A percentile compares a stretch with the other conserved stretches of the same genome.
phyloP scores from a whole-genome alignment of 2,888 invertebrate species.

The Hydrotaea cyrtoneurina region DNA sequence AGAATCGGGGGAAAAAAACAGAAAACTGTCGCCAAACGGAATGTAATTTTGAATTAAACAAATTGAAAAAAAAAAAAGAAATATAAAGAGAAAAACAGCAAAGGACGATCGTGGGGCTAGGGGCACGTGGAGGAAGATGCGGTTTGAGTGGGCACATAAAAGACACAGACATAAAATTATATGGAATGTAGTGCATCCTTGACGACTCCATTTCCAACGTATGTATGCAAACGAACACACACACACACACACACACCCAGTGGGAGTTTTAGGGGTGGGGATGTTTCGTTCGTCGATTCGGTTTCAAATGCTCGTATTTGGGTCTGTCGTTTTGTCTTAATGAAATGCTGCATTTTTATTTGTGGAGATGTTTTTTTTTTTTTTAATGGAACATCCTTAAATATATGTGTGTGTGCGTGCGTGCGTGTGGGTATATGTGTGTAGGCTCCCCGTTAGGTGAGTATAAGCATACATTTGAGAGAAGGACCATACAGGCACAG shows the following conservation, averaged over 20 bases:
- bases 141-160: neutral
- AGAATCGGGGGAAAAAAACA: slow-evolving; percentile 48
- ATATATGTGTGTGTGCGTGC: neutral
- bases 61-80: slow-evolving; percentile 77
- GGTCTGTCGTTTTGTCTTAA: neutral
- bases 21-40: slow-evolving; percentile 69
- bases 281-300: neutral
- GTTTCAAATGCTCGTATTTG: neutral
- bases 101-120: neutral
- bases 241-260: neutral
- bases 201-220: slow-evolving; percentile 27
- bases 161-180: slow-evolving; percentile 17
- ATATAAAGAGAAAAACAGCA: slow-evolving; percentile 54
- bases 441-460: slow-evolving; percentile 53
- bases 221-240: neutral
- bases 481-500: slow-evolving; percentile 1
- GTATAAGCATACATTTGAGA: slow-evolving; percentile 47
- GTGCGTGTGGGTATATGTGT: neutral
- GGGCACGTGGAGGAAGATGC: neutral
- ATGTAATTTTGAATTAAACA: slow-evolving; percentile 78
- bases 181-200: slow-evolving; percentile 62
- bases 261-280: neutral
- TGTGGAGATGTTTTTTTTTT: slow-evolving; percentile 46
- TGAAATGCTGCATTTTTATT: slow-evolving; percentile 64
- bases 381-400: slow-evolving; percentile 53